phyloP scores from a whole-genome alignment of 2,113 vertebrate genomes.

The Gymnocephalus cernua region DNA sequence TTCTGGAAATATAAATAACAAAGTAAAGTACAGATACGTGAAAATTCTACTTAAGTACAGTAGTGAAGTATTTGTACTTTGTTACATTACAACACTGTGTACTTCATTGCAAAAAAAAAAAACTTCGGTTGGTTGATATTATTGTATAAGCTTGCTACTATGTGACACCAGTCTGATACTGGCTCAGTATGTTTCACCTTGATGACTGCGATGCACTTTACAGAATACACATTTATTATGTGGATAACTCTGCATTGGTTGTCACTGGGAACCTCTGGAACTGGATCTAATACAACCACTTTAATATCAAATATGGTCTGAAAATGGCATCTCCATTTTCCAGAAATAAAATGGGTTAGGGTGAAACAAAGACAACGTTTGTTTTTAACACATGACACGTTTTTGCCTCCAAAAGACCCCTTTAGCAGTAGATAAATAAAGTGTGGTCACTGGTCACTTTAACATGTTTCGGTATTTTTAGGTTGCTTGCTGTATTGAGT shows the following conservation, averaged over 20 bases:
- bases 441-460: background rate
- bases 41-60: too few relatives aligned
- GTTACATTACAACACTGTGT: too few relatives aligned
- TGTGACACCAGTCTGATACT: background rate
- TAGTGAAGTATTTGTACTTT: too few relatives aligned
- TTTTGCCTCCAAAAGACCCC: background rate
- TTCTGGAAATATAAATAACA: too few relatives aligned
- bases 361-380: background rate
- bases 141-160: background rate
- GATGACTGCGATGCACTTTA: background rate
- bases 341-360: background rate
- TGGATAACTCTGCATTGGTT: background rate
- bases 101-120: background rate
- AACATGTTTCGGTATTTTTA: background rate
- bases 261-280: background rate
- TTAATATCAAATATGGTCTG: background rate
- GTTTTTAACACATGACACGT: background rate
- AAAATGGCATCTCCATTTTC: background rate
- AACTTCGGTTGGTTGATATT: background rate
- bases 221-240: background rate
- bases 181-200: background rate
- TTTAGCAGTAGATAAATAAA: background rate
- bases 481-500: too few relatives aligned
- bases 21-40: too few relatives aligned
- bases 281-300: background rate